Evolutionary conservation across 2,113 vertebrate species (phyloP).

Genomic region (Elaphurus davidianus): DNA sequence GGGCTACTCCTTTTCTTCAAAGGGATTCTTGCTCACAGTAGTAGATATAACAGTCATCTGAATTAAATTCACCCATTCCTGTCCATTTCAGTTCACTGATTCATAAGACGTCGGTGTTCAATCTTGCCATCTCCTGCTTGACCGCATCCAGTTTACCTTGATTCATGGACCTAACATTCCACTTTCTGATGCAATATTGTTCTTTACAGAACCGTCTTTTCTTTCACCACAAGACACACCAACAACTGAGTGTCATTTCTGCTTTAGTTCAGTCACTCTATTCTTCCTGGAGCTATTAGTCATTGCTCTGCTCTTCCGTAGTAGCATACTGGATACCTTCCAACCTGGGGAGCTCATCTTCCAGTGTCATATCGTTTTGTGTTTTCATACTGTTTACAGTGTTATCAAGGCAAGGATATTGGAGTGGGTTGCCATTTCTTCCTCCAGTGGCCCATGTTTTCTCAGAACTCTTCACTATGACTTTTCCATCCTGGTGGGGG

Average conservation of each 20-base stretch:
- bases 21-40: not conserved
- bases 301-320: not conserved
- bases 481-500: not conserved
- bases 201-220: not conserved
- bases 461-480: not conserved
- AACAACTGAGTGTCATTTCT: not conserved
- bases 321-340: not conserved
- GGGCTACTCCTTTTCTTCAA: not conserved
- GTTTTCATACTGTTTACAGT: not conserved
- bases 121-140: not conserved
- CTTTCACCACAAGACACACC: not conserved
- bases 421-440: not conserved
- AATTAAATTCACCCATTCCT: not conserved
- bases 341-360: not conserved
- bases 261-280: not conserved
- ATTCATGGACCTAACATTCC: not conserved
- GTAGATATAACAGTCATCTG: not conserved
- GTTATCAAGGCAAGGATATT: not conserved
- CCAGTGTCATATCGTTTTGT: accelerated
- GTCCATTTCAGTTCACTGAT: not conserved
- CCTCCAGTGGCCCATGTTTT: not conserved
- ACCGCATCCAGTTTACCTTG: not conserved
- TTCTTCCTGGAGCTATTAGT: not conserved
- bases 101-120: not conserved
- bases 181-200: not conserved